These are phyloP conservation scores for Latrodectus hesperus DNA, from an alignment of 2,888 invertebrate genomes.

Conservation along the genomic window DNA sequence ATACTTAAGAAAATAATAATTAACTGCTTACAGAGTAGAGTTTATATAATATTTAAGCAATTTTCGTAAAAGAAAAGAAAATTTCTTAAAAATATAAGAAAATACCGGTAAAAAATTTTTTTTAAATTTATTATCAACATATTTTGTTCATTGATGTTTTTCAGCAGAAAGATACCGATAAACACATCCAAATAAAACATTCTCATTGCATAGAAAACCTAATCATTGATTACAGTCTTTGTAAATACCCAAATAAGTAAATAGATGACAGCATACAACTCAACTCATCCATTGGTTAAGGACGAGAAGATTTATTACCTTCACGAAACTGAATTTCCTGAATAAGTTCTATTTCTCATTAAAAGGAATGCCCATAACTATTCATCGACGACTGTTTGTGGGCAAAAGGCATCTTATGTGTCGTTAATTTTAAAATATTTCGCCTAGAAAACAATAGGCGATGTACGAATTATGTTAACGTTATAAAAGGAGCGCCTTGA, in stretches of 20 bases:
- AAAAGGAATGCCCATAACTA: conserved; percentile 11
- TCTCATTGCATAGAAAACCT: no score
- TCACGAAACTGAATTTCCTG: not conserved
- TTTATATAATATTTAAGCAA: no score
- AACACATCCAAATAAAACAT: no score
- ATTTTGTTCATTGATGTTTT: no score
- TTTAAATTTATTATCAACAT: no score
- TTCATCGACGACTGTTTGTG: conserved; percentile 2
- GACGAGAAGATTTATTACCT: conserved; percentile 18
- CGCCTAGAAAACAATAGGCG: conserved; percentile 25
- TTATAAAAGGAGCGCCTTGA: not conserved
- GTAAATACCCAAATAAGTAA: not conserved
- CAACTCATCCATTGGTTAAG: not conserved
- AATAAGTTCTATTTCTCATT: conserved; percentile 13
- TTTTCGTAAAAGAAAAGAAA: no score
- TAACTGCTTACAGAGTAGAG: no score
- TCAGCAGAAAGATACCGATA: no score
- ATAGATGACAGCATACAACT: not conserved
- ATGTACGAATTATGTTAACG: conserved; percentile 30
- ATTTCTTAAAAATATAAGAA: no score
- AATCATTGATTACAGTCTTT: not conserved
- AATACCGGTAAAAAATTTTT: no score
- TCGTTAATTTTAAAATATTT: conserved; percentile 34
- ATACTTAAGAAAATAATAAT: no score
- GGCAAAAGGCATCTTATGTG: not conserved